Percentiles rank a stretch among this genome's conserved stretches.
Evolutionary conservation across 2,888 invertebrate species (phyloP).

Genomic region (Ormyrus thymus): DNA sequence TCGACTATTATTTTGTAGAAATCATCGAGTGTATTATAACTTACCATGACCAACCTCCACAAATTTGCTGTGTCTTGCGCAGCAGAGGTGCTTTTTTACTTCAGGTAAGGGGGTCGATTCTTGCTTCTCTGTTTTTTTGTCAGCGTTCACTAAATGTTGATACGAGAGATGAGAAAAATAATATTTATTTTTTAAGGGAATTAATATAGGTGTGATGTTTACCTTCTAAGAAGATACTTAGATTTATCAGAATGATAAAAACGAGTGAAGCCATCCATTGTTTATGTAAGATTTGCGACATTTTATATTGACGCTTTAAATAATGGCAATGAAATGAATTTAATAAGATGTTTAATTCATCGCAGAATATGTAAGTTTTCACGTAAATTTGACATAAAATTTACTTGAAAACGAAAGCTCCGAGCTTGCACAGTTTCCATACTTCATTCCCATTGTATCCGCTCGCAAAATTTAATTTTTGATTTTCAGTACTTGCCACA

Average conservation of each 20-base stretch:
- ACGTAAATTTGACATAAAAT: too few relatives aligned
- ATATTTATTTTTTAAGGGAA: conserved; percentile 2
- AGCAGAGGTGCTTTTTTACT: conserved; percentile 63
- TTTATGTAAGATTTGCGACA: conserved; percentile 5
- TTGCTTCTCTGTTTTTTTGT: conserved; percentile 40
- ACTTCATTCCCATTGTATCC: too few relatives aligned
- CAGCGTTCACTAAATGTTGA: conserved; percentile 15
- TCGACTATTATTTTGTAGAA: too few relatives aligned
- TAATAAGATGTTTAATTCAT: not conserved
- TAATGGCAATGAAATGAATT: not conserved
- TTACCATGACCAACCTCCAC: conserved; percentile 70
- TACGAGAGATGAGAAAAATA: not conserved
- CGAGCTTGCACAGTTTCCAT: too few relatives aligned
- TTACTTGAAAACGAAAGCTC: too few relatives aligned
- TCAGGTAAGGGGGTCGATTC: conserved; percentile 27
- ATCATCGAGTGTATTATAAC: conserved; percentile 41
- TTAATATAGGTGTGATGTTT: not conserved
- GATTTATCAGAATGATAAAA: conserved; percentile 10
- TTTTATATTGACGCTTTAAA: not conserved
- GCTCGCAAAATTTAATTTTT: too few relatives aligned
- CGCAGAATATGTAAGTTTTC: not conserved
- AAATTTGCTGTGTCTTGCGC: conserved; percentile 70
- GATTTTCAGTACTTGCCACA: too few relatives aligned
- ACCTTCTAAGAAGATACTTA: conserved; percentile 14
- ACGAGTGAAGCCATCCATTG: conserved; percentile 15